These are phyloP conservation scores for Vanacampus margaritifer DNA, from an alignment of 2,113 vertebrate species.

Conservation along the genomic window DNA sequence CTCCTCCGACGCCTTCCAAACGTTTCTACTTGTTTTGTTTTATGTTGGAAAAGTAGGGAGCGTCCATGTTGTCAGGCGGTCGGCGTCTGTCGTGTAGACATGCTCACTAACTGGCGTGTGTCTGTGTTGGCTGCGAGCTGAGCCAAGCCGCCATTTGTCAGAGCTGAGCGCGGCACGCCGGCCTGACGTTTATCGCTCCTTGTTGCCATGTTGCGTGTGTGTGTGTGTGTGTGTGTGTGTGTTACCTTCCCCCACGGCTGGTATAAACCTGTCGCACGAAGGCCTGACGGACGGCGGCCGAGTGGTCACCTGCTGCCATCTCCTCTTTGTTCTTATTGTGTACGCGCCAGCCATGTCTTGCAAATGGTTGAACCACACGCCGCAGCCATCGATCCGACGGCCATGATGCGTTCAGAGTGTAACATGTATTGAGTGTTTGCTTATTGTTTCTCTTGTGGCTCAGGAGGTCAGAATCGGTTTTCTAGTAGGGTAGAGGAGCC, in stretches of 20 bases:
- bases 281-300: slow-evolving; percentile 33
- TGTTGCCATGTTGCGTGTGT: slow-evolving; percentile 32
- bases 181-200: slow-evolving; percentile 55
- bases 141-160: slow-evolving; percentile 50
- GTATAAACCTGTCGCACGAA: slow-evolving; percentile 54
- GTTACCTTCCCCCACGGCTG: slow-evolving; percentile 40
- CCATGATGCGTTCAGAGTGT: slow-evolving; percentile 18
- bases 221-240: slow-evolving; percentile 7
- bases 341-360: neutral
- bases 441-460: slow-evolving; percentile 28
- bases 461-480: slow-evolving; percentile 45
- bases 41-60: neutral
- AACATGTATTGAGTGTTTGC: neutral
- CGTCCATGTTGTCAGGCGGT: slow-evolving; percentile 1
- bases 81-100: neutral
- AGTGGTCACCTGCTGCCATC: slow-evolving; percentile 6
- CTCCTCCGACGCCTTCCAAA: neutral
- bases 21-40: neutral
- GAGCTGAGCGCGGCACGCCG: slow-evolving; percentile 28
- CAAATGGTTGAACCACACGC: slow-evolving; percentile 1
- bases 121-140: slow-evolving; percentile 34
- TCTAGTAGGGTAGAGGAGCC: slow-evolving; percentile 29
- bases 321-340: slow-evolving; percentile 13
- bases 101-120: neutral
- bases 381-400: slow-evolving; percentile 20